Percentiles rank a stretch among this genome's conserved stretches.
These are phyloP conservation scores for Rhynchonycteris naso DNA, from an alignment of 2,797 vertebrate species.

Conservation along the genomic window DNA sequence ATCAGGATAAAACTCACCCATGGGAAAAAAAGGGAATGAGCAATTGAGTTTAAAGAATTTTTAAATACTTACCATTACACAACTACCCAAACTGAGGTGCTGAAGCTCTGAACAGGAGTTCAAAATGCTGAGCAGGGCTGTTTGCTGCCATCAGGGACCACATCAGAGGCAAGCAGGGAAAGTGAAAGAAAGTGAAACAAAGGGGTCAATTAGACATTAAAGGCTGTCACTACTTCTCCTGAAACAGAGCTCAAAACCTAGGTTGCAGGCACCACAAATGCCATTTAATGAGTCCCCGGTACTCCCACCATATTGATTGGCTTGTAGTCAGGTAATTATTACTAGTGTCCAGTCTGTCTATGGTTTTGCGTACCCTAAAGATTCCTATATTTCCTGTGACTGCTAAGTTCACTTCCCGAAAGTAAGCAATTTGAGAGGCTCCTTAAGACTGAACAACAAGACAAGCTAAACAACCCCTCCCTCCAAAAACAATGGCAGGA, in stretches of 20 bases:
- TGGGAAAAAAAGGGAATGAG: not conserved
- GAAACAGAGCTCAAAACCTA: slow-evolving; percentile 86
- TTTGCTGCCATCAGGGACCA: slow-evolving; percentile 92
- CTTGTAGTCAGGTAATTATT: slow-evolving; percentile 87
- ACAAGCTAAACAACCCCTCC: slow-evolving; percentile 69
- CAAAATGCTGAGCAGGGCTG: slow-evolving; percentile 96
- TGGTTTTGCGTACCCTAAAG: slow-evolving; percentile 82
- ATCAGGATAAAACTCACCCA: not conserved
- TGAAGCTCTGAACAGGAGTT: slow-evolving; percentile 97
- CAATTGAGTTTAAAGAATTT: not conserved
- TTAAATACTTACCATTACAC: slow-evolving; percentile 93
- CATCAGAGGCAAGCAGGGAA: slow-evolving; percentile 83
- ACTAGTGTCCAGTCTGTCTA: slow-evolving; percentile 83
- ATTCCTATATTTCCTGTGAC: slow-evolving; percentile 78
- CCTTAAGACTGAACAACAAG: slow-evolving; percentile 80
- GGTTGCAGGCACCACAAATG: slow-evolving; percentile 85
- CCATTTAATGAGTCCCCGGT: slow-evolving; percentile 89
- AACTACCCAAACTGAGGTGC: slow-evolving; percentile 97
- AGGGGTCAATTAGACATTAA: slow-evolving; percentile 91
- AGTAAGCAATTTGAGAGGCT: slow-evolving; percentile 78
- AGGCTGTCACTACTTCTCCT: slow-evolving; percentile 86
- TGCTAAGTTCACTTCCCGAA: slow-evolving; percentile 81
- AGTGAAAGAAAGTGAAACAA: slow-evolving; percentile 84
- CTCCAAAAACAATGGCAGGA: not conserved
- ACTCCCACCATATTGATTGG: slow-evolving; percentile 86